phyloP scores from a whole-genome alignment of 2,797 vertebrate species.

The Sebastes taczanowskii region DNA sequence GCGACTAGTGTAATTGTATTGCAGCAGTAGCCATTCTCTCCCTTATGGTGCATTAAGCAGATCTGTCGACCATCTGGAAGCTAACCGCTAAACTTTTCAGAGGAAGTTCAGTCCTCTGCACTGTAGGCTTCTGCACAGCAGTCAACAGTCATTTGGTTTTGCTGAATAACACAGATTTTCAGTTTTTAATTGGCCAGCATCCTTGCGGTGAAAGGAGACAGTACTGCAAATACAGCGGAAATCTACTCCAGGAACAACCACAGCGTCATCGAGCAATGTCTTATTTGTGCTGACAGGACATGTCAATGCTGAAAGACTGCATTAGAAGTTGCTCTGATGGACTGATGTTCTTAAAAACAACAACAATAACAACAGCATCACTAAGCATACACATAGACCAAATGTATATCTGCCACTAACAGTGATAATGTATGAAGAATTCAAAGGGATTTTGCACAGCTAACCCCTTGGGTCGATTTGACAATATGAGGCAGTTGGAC shows the following conservation, averaged over 20 bases:
- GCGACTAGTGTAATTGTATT: slow-evolving; percentile 16
- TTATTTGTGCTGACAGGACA: slow-evolving; percentile 58
- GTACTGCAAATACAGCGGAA: slow-evolving; percentile 72
- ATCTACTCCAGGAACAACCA: slow-evolving; percentile 45
- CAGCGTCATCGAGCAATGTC: slow-evolving; percentile 30
- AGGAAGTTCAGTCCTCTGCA: slow-evolving; percentile 44
- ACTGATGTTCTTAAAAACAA: slow-evolving; percentile 11
- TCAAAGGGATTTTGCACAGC: background rate
- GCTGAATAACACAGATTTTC: slow-evolving; percentile 76
- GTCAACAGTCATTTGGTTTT: slow-evolving; percentile 74
- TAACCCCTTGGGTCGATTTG: background rate
- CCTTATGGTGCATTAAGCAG: slow-evolving; percentile 48
- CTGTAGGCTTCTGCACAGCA: slow-evolving; percentile 61
- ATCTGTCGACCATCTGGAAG: slow-evolving; percentile 70
- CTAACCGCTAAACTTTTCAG: slow-evolving; percentile 55
- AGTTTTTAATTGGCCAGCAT: slow-evolving; percentile 73
- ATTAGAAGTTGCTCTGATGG: slow-evolving; percentile 36
- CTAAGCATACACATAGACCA: background rate
- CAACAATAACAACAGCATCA: slow-evolving; percentile 2
- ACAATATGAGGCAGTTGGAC: background rate
- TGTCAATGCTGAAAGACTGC: slow-evolving; percentile 37
- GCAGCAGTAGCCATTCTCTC: slow-evolving; percentile 28
- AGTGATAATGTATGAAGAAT: background rate
- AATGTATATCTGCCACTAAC: slow-evolving; percentile 1
- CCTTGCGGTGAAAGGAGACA: slow-evolving; percentile 61